Evolutionary conservation across 2,797 vertebrate genomes (phyloP), one percentile per base, ranked within the genome.

Genomic region (Eospalax fontanierii): DNA sequence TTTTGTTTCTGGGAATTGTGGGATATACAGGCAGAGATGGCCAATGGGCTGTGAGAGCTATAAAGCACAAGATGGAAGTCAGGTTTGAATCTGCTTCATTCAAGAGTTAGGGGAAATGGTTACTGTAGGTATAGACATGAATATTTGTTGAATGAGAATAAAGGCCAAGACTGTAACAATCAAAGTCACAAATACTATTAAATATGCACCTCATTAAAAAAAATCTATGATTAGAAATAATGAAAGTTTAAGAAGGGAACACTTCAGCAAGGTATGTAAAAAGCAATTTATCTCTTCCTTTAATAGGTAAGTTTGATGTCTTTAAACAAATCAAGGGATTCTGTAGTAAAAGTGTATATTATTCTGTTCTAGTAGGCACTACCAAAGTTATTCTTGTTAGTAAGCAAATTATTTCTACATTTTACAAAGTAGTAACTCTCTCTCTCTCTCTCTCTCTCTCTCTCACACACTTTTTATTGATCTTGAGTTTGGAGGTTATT

Each of bases 281-380:
- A 94, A 73, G 10, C 30, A 94, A 63, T 59, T 10, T 65, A 57
- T 38, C 76, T 93, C 76, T 93, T 85, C 61, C 24, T 46, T 90
- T 71, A 9, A 35, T 2, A n/a, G 28, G 12, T 2, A 11, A 79
- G 26, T 85, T 57, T 30, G 38, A 59, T n/a, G 6, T 90, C 26
- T 87, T 80, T 4, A 21, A 84, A 91, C 5, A 89, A 71, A 28
- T 75, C 1, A 6, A 93, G n/a, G 85, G 40, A 92, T 61, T 84
- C 50, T 78, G 22, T 33, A 50, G 70, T 18, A 59, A 50, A 88
- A 26, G 43, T 80, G 33, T 26, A 59, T 46, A 7, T 33, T 83
- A 2, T 50, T 89, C 87, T 90, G 12, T 66, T 46, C 33, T 75
- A 9, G 40, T 38, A 70, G 86, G 24, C 16, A 50, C 40, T 43